Percentiles rank a stretch among this genome's conserved stretches.
Conservation (phyloP, 2,797 vertebrate genomes). For the Gymnoscopelus microlampas region DNA sequence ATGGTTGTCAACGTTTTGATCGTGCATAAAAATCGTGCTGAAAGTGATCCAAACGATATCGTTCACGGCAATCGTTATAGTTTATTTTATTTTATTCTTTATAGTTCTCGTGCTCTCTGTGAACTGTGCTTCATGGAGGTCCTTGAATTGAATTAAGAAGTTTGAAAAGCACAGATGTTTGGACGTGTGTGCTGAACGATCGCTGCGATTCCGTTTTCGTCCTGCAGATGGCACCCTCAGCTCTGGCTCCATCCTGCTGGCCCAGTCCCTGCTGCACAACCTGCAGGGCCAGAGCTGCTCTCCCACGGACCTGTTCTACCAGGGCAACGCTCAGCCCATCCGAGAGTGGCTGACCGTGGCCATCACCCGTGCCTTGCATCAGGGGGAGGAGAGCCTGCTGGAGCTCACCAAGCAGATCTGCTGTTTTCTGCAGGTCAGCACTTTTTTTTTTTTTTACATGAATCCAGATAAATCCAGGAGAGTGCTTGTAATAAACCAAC, state of each 20-base stretch:
- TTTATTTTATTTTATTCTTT: too few species aligned
- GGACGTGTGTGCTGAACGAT: too few species aligned
- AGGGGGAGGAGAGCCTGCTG: conserved; percentile 94
- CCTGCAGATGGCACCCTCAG: conserved; percentile 94
- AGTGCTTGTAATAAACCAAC: too few species aligned
- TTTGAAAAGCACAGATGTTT: too few species aligned
- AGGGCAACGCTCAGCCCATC: conserved; percentile 91
- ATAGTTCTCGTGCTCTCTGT: too few species aligned
- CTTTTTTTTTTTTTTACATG: background rate
- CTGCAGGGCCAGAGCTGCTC: conserved; percentile 93
- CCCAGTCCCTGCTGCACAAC: conserved; percentile 94
- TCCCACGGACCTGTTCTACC: conserved; percentile 96
- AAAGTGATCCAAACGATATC: too few species aligned
- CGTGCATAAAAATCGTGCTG: too few species aligned
- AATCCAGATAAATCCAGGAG: background rate
- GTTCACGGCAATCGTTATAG: too few species aligned
- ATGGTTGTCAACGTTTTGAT: too few species aligned
- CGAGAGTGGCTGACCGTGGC: conserved; percentile 95
- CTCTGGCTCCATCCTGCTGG: conserved; percentile 92
- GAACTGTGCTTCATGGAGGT: too few species aligned
- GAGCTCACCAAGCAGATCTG: conserved; percentile 98
- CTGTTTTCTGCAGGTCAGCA: conserved; percentile 91
- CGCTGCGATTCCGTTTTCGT: conserved; percentile 6
- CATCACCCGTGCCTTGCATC: conserved; percentile 94
- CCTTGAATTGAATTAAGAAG: too few species aligned